Percentiles rank a stretch among this genome's conserved stretches.
Evolutionary conservation across 2,113 vertebrate genomes (phyloP).

Genomic region (Macrotus californicus): DNA sequence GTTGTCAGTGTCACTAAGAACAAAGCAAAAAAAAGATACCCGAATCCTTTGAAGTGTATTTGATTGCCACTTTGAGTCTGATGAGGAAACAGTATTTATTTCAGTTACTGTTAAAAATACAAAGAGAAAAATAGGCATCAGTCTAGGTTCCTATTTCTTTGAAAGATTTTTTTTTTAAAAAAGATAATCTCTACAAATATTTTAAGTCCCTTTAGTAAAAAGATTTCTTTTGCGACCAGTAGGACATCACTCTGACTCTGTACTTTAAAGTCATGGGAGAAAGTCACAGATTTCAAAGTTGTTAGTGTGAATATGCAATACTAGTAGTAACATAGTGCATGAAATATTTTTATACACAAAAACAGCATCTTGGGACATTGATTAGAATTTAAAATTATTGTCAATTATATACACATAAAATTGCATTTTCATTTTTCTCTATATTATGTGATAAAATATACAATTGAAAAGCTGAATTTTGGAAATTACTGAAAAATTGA

Average conservation of each 20-base stretch:
- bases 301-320: background rate
- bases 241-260: background rate
- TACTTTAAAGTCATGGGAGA: background rate
- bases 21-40: background rate
- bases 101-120: background rate
- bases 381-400: background rate
- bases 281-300: background rate
- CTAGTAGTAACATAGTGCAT: background rate
- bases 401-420: background rate
- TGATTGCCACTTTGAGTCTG: background rate
- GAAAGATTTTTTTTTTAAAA: background rate
- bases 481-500: background rate
- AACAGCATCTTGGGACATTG: background rate
- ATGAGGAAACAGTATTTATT: background rate
- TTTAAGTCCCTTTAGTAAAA: background rate
- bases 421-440: background rate
- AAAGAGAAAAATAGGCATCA: background rate
- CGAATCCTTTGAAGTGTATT: background rate
- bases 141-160: background rate
- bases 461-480: background rate
- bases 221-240: background rate
- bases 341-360: background rate
- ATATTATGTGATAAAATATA: background rate
- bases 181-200: background rate
- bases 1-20: slow-evolving; percentile 23